These are phyloP conservation scores for Anoplolepis gracilipes DNA, from an alignment of 1,140 invertebrate species.

Conservation along the genomic window DNA sequence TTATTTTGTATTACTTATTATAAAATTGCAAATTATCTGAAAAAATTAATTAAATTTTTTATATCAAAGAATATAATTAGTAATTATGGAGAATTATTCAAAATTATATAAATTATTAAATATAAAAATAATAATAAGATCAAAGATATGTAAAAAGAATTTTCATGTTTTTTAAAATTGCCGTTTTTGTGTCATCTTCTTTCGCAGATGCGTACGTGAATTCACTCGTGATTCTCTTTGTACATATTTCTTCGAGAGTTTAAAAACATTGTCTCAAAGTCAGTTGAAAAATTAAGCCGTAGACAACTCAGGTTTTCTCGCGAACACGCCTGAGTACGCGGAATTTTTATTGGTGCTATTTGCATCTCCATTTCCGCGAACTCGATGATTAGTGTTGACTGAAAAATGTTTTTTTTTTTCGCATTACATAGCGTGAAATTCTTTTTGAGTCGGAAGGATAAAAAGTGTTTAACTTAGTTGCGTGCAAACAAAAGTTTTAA, in stretches of 20 bases:
- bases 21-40: not conserved
- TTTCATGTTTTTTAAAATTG: not conserved
- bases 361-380: slow-evolving; percentile 20
- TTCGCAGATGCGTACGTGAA: not conserved
- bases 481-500: not conserved
- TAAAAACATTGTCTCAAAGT: not conserved
- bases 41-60: not conserved
- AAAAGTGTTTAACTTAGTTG: not conserved
- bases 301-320: not conserved
- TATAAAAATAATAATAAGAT: slow-evolving; percentile 9
- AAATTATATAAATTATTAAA: not conserved
- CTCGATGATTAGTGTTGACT: not conserved
- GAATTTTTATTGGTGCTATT: slow-evolving; percentile 13
- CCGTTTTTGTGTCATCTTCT: slow-evolving; percentile 2
- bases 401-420: slow-evolving; percentile 26
- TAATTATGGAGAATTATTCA: not conserved
- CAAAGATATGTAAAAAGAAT: not conserved
- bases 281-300: not conserved
- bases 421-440: not conserved
- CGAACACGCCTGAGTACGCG: not conserved
- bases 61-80: not conserved
- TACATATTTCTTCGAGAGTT: not conserved
- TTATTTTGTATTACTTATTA: not conserved
- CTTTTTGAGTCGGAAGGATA: not conserved
- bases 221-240: not conserved